Evolutionary conservation across 2,113 vertebrate species (phyloP), one percentile per base, ranked within the genome.

Genomic region (Micronycteris hirsuta): DNA sequence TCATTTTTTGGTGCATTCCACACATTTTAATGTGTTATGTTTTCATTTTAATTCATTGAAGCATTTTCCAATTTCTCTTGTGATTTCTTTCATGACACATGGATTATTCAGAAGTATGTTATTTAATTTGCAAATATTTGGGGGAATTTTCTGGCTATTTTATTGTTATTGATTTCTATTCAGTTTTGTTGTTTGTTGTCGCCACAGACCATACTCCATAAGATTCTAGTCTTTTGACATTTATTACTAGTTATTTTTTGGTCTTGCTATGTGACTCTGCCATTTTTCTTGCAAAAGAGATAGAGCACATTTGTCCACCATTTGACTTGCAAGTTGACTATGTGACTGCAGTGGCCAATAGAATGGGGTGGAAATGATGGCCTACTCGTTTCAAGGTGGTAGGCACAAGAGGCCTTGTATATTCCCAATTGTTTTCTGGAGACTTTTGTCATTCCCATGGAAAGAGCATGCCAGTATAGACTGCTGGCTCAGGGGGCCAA

Each of bases 31-130:
- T 43, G 49, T n/a, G 38, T 84, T 84, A 14, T 49, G 41, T 84
- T 84, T 89, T 76, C 19, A 77, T 90, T 76, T 49, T 68, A n/a
- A 68, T 61, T 90, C 9, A 24, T 49, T 56, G 49, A 78, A 90
- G 85, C 19, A n/a, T 28, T 78, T 58, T 52, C 5, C 20, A 78
- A 4, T 85, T 94, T 77, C 41, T 85, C 33, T 85, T 90, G 41
- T 70, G 33, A 26, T 77, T 89, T 85, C 47, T 49, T 67, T 70
- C 33, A 20, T 90, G 26, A 85, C 7, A 3, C 31, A 58, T 70
- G n/a, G 70, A 70, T 85, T 90, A n/a, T 90, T 94, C 84, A 90
- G 17, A 85, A 77, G n/a, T 78, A 16, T 49, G 38, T 77, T 77
- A 45, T 77, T 94, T 84, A 47, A 84, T 56, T 56, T 84, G 47